A percentile compares a stretch with the other conserved stretches of the same genome.
These are phyloP conservation scores for Neopipo cinnamomea DNA, from an alignment of 2,113 vertebrate genomes.

Conservation along the genomic window DNA sequence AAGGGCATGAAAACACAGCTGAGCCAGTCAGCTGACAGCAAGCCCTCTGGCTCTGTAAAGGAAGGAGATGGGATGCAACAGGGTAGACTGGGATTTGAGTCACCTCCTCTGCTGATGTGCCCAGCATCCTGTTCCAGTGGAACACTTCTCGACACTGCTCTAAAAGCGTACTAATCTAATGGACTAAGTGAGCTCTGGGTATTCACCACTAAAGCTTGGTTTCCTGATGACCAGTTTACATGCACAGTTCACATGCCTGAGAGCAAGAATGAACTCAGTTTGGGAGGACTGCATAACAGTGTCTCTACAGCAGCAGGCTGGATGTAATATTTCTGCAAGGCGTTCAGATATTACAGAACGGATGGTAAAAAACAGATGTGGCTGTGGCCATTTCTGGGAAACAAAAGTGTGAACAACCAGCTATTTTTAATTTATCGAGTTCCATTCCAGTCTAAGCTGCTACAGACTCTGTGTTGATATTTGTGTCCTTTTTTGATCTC, in stretches of 20 bases:
- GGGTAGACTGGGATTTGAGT: neutral
- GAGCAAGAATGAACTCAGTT: neutral
- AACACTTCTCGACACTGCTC: neutral
- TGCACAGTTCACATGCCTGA: neutral
- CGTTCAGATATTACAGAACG: neutral
- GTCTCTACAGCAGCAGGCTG: neutral
- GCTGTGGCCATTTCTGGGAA: slow-evolving; percentile 37
- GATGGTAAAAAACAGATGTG: neutral
- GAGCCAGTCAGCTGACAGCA: neutral
- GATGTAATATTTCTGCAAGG: neutral
- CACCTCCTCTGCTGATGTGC: neutral
- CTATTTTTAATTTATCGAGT: slow-evolving; percentile 55
- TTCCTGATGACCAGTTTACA: neutral
- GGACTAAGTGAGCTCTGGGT: neutral
- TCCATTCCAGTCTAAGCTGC: slow-evolving; percentile 53
- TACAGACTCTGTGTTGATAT: slow-evolving; percentile 42
- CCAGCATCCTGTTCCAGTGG: neutral
- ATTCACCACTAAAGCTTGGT: neutral
- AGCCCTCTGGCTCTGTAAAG: neutral
- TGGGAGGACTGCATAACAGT: neutral
- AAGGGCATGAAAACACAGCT: neutral
- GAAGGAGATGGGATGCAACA: neutral
- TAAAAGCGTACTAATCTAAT: neutral
- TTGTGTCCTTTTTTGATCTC: slow-evolving; percentile 63
- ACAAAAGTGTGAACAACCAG: slow-evolving; percentile 31